Conservation (phyloP, 2,797 vertebrate genomes). For the Odontamblyopus lacepedii region DNA sequence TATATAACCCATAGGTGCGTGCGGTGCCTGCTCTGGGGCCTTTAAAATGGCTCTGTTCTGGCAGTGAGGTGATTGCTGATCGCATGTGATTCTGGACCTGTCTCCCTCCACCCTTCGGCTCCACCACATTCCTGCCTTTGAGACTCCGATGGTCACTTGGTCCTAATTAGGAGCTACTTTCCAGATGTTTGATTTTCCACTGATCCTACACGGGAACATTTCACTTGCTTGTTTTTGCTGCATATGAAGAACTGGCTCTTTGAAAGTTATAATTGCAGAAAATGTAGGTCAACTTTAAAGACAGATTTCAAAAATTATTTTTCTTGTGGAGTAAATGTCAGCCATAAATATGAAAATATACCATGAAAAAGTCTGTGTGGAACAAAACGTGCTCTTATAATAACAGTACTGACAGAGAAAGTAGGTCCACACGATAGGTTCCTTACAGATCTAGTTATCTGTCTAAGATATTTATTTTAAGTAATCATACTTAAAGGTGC, state of each 20-base stretch:
- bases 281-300: conserved; percentile 1
- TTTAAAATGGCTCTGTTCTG: conserved; percentile 12
- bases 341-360: neutral
- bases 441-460: too few relatives aligned
- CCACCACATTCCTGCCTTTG: conserved; percentile 40
- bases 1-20: conserved; percentile 31
- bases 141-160: conserved; percentile 19
- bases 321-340: neutral
- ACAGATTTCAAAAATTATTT: neutral
- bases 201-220: conserved; percentile 34
- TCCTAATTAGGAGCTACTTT: conserved; percentile 37
- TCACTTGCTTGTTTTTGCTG: conserved; percentile 12
- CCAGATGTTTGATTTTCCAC: conserved; percentile 22
- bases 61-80: conserved; percentile 48
- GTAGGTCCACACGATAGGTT: too few relatives aligned
- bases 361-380: neutral
- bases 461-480: too few relatives aligned
- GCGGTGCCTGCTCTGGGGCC: conserved; percentile 24
- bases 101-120: conserved; percentile 1
- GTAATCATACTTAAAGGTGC: too few relatives aligned
- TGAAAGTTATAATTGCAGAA: neutral
- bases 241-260: conserved; percentile 3
- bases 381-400: neutral
- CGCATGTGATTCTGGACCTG: conserved; percentile 31
- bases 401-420: too few relatives aligned